Evolutionary conservation across 1,140 invertebrate species (phyloP).

Genomic region (Chlorops oryzae): DNA sequence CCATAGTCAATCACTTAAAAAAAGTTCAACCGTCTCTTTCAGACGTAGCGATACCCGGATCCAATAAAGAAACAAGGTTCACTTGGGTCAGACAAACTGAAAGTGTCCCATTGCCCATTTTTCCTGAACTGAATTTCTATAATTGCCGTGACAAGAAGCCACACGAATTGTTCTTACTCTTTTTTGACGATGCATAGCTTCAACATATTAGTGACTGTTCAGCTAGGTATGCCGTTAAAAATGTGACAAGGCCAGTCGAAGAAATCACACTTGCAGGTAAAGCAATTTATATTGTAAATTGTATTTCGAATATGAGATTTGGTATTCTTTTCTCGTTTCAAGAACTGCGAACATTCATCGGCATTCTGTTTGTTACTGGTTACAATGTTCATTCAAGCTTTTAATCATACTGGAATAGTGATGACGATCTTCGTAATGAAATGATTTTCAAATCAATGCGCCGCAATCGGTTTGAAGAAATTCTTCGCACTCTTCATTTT

Average conservation of each 20-base stretch:
- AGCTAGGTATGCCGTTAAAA: constrained; percentile 1
- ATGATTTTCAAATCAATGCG: too few species aligned
- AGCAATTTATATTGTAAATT: too few species aligned
- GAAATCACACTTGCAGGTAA: constrained; percentile 4
- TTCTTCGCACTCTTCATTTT: too few species aligned
- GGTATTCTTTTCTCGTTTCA: too few species aligned
- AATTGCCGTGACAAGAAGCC: constrained; percentile 1
- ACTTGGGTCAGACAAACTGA: background rate
- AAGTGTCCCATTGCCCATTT: background rate
- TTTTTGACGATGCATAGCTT: constrained; percentile 8
- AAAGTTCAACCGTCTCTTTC: background rate
- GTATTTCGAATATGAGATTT: too few species aligned
- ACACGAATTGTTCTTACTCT: constrained; percentile 3
- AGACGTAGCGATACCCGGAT: background rate
- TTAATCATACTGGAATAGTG: background rate
- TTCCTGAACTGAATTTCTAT: constrained; percentile 7
- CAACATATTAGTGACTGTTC: background rate
- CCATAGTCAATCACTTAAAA: background rate
- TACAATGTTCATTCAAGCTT: background rate
- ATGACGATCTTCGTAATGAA: background rate
- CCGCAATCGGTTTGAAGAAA: too few species aligned
- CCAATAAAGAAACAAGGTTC: constrained; percentile 2
- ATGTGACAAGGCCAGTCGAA: background rate
- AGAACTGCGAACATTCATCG: constrained; percentile 5
- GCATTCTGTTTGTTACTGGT: constrained; percentile 7